These are phyloP conservation scores for Heliconius ethilla DNA, from an alignment of 2,888 invertebrate species.

Conservation along the genomic window DNA sequence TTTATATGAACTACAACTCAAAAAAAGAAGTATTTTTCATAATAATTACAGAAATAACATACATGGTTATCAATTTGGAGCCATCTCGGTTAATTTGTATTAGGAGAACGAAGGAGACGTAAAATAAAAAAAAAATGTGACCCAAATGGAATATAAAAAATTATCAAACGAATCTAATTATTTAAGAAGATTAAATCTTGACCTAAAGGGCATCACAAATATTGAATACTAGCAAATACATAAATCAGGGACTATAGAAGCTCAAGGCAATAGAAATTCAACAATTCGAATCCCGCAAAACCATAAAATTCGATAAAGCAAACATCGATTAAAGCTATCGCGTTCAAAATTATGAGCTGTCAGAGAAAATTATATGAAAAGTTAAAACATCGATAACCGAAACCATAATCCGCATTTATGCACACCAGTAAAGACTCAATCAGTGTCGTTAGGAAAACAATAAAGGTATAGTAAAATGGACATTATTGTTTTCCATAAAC, in stretches of 20 bases:
- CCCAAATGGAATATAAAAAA: too few relatives aligned
- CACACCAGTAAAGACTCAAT: constrained; percentile 47
- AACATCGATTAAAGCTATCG: constrained; percentile 38
- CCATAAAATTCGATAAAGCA: constrained; percentile 32
- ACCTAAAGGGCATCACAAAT: background rate
- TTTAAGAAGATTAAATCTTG: background rate
- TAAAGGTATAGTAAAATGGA: constrained; percentile 46
- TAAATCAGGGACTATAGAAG: background rate
- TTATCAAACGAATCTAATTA: background rate
- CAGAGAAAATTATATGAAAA: constrained; percentile 41
- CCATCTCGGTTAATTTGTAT: too few relatives aligned
- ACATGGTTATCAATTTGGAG: too few relatives aligned
- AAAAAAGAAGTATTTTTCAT: background rate
- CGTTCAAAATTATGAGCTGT: constrained; percentile 39
- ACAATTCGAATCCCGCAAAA: constrained; percentile 17
- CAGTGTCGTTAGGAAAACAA: constrained; percentile 46
- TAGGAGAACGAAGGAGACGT: too few relatives aligned
- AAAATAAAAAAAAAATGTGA: too few relatives aligned
- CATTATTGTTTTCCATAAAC: constrained; percentile 47
- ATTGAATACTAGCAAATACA: background rate
- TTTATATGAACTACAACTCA: background rate
- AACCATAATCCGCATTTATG: constrained; percentile 40
- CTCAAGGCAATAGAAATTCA: background rate
- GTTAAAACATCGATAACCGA: constrained; percentile 38
- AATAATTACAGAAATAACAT: background rate